Base-by-base conservation (phyloP, 2,113 vertebrate species). In the Melospiza georgiana region DNA sequence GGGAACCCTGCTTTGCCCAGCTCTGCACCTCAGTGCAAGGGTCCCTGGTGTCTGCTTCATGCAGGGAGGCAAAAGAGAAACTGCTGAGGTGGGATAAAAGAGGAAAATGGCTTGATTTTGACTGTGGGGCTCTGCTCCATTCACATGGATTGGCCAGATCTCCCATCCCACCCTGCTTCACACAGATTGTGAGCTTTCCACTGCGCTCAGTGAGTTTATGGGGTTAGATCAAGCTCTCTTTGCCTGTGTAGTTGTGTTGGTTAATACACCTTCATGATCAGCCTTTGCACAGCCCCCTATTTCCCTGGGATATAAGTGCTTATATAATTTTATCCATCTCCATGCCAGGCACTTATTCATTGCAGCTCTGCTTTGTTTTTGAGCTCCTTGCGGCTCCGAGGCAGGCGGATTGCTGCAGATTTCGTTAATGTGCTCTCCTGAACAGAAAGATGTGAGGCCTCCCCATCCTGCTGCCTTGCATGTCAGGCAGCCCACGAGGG, bases 291-390 rank as follows among this genome's bases (percentile, higher is more conserved):
- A 37, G 28, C 19, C 43, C 37, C 15, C 39, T 35, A 18, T 67
- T 74, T 71, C 52, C 66, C 31, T 9, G 1, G 22, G 11, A 33
- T 5, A 51, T 22, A 51, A 68, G 12, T 79, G 23, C 13, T 84
- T 58, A 18, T 21, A 28, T 33, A 1, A 46, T 87, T 80, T 62
- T 39, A 7, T 27, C 59, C 31, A 24, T 54, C 39, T 58, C 55
- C 39, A 39, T 6, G 4, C 37, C 28, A 54, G 31, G 8, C 37
- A n/a, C 12, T 76, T 88, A 31, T 54, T 43, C 11, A 2, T 18
- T 76, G 46, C 58, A 87, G 76, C 61, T 94, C 72, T 63, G 72
- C 84, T 94, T 67, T 89, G 30, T 74, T 37, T 37, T 37, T 35
- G 35, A 80, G 10, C 33, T 89, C 35, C 73, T 84, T 24, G 28